These are phyloP conservation scores for Silurus meridionalis DNA, from an alignment of 2,113 vertebrate species.

Conservation along the genomic window DNA sequence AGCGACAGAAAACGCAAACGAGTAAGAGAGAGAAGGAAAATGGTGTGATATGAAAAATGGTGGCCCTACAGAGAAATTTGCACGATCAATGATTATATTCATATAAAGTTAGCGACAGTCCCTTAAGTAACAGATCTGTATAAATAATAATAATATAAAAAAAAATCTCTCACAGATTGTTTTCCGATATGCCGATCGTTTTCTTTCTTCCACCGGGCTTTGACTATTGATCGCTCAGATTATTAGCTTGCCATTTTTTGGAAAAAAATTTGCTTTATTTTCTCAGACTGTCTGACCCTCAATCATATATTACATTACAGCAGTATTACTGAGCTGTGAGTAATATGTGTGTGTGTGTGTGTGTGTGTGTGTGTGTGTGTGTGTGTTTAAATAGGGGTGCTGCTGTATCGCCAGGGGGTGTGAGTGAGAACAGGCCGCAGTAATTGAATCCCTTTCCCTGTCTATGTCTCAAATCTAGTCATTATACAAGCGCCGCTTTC, in stretches of 20 bases:
- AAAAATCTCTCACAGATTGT: slow-evolving; percentile 68
- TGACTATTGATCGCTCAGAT: slow-evolving; percentile 74
- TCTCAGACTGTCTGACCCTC: slow-evolving; percentile 35
- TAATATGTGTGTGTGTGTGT: slow-evolving; percentile 55
- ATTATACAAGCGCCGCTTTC: slow-evolving; percentile 62
- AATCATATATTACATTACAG: slow-evolving; percentile 51
- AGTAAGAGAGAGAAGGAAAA: slow-evolving; percentile 51
- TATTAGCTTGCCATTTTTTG: slow-evolving; percentile 70
- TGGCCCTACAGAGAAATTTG: slow-evolving; percentile 74
- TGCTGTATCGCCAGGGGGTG: slow-evolving; percentile 65
- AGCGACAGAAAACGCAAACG: slow-evolving; percentile 11
- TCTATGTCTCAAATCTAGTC: slow-evolving; percentile 69
- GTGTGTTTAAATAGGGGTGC: slow-evolving; percentile 47
- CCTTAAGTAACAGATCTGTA: slow-evolving; percentile 62
- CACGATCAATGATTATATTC: slow-evolving; percentile 73
- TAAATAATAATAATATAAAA: slow-evolving; percentile 72
- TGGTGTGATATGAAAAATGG: slow-evolving; percentile 66
- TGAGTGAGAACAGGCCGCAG: slow-evolving; percentile 72
- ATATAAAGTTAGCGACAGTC: slow-evolving; percentile 66
- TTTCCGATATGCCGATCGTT: slow-evolving; percentile 75
- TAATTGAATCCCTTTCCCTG: slow-evolving; percentile 76
- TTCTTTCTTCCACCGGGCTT: slow-evolving; percentile 73
- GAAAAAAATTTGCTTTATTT: slow-evolving; percentile 52
- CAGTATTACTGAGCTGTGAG: slow-evolving; percentile 53
- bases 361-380: slow-evolving; percentile 44